These are phyloP conservation scores for Smithornis capensis DNA, from an alignment of 2,113 vertebrate species.

Conservation along the genomic window DNA sequence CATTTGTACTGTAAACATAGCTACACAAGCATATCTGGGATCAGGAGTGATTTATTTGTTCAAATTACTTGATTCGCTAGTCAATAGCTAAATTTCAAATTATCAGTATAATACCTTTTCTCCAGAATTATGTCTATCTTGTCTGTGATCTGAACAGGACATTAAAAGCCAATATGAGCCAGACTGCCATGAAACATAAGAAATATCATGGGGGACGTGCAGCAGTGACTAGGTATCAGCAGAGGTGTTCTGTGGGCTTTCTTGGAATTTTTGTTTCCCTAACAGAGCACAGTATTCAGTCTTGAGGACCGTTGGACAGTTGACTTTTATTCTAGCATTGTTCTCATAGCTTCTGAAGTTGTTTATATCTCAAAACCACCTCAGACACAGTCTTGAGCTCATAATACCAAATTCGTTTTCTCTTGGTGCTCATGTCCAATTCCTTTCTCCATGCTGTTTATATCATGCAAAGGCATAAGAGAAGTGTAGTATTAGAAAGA, in stretches of 20 bases:
- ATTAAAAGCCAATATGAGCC: not conserved
- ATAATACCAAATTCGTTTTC: conserved; percentile 57
- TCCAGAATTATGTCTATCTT: not conserved
- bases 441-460: not conserved
- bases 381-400: not conserved
- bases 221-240: not conserved
- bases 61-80: not conserved
- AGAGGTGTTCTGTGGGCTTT: not conserved
- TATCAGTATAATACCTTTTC: not conserved
- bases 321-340: not conserved
- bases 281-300: not conserved
- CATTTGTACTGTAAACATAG: not conserved
- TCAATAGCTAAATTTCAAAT: not conserved
- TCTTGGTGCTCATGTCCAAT: conserved; percentile 20
- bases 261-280: not conserved
- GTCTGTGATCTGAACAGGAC: not conserved
- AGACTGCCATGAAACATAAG: not conserved
- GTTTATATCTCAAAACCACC: not conserved
- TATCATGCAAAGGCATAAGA: not conserved
- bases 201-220: not conserved
- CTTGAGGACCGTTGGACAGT: not conserved
- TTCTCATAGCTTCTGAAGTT: conserved; percentile 4
- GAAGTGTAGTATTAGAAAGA: not conserved
- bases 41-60: not conserved
- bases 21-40: not conserved